Conservation (phyloP, 2,797 vertebrate species). For the Sarcoramphus papa region DNA sequence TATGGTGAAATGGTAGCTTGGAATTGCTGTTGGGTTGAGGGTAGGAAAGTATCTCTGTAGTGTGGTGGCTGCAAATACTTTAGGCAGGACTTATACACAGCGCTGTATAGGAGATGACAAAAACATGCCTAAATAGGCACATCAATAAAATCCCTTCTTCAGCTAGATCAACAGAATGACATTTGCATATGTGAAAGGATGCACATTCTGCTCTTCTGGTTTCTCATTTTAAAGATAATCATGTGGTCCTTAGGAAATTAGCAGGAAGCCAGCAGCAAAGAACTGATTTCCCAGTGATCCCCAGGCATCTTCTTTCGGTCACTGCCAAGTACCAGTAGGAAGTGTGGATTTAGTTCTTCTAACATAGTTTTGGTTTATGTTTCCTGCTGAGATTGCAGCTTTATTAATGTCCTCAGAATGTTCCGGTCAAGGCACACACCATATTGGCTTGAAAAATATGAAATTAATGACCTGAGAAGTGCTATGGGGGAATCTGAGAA, state of each 20-base stretch:
- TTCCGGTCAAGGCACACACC: slow-evolving; percentile 45
- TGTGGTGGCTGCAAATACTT: neutral
- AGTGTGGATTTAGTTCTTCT: slow-evolving; percentile 51
- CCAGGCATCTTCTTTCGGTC: slow-evolving; percentile 46
- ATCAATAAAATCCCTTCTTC: neutral
- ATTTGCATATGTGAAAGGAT: slow-evolving; percentile 26
- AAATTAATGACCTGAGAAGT: slow-evolving; percentile 57
- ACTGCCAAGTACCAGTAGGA: slow-evolving; percentile 49
- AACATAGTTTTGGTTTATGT: slow-evolving; percentile 49
- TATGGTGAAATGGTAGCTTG: neutral
- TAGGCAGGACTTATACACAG: neutral
- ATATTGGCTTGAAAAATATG: slow-evolving; percentile 41
- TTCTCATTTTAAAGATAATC: slow-evolving; percentile 36
- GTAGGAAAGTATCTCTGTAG: neutral
- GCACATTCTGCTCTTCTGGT: slow-evolving; percentile 4
- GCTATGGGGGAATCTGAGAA: slow-evolving; percentile 19
- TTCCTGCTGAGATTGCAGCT: slow-evolving; percentile 53
- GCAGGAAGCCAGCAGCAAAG: slow-evolving; percentile 40
- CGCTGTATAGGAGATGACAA: neutral
- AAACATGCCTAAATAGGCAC: neutral
- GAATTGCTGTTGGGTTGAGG: neutral
- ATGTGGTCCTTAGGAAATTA: slow-evolving; percentile 52
- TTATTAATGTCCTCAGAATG: slow-evolving; percentile 62
- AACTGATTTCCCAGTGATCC: slow-evolving; percentile 46
- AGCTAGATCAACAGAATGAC: neutral